Evolutionary conservation across 1,140 invertebrate species (phyloP), one percentile per base, ranked within the genome.

Genomic region (Eumaeus atala): DNA sequence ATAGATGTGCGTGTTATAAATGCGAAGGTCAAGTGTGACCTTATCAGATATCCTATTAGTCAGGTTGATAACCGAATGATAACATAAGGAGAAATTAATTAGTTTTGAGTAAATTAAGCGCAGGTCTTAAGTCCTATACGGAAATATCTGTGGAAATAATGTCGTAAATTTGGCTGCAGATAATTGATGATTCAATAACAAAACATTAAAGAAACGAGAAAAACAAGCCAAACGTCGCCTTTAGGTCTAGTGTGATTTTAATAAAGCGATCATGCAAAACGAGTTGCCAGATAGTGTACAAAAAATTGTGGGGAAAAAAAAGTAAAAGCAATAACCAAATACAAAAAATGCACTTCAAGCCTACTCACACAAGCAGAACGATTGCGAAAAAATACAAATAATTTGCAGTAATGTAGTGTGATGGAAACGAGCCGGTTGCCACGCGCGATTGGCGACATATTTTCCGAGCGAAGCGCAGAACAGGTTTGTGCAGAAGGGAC

Each of bases 401-500:
- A 70, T 68, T 69, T 58, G 67, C 59, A 65, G 65, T 74, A 83
- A 77, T 59, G 66, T 76, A 66, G 62, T 70, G 67, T 67, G 66
- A 74, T 71, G 69, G 65, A 71, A 77, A 70, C 75, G 62, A 74
- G 72, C 67, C 64, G 66, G 70, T 68, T 61, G 67, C 73, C 70
- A 79, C 77, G 73, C 79, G 74, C 75, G 71, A 74, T 64, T 66
- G 67, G 69, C 75, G 76, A 82, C 79, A 85, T 77, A 78, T 85
- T 82, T 80, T 66, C 74, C 72, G 66, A 66, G 67, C 75, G 77
- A 80, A 73, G 74, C 70, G 69, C 71, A 63, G 61, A 81, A 85
- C 82, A 70, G 79, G 82, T 85, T 85, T 80, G 60, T 58, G 54
- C 61, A 57, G 70, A 72, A 74, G 70, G 74, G 66, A 74, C 63